Base-by-base conservation (phyloP, 30 jellyfish, hydroid and myxozoan species). In the Mastigias papua region DNA sequence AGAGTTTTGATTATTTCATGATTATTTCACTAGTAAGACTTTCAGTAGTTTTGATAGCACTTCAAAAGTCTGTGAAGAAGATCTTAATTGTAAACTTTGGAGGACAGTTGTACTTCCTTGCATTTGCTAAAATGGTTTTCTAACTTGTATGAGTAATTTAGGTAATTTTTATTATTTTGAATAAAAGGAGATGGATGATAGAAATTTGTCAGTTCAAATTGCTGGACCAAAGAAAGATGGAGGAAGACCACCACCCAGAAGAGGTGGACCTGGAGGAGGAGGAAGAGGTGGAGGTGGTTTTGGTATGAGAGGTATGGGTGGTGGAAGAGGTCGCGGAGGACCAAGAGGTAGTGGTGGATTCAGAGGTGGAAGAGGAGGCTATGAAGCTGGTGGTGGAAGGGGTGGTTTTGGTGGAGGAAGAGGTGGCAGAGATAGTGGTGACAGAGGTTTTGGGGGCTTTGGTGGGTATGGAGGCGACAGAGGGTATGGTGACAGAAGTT, bases 211-310 rank as follows among this genome's bases (percentile, higher is more conserved):
- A 17, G 94, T 85, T 23, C 93, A 89, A 51, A 62, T 80, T 25
- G 93, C 89, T 34, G 93, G 93, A 49, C 89, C 89, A 50, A 82
- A 84, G 34, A 89, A 77, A 46, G 95, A 77, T 21, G 97, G 95
- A n/a, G 94, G 82, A 15, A 32, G 94, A 34, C 26, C 88, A n/a
- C n/a, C n/a, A 49, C 89, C 89, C 31, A 82, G 76, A 23, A 89
- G 68, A 46, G 95, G 69, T 21, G 97, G 95, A n/a, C 91, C 74
- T 1, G 31, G 94, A 34, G 23, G 82, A 54, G 89, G 90, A 1
- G 90, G 94, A 32, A 78, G 97, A 34, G 91, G 91, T 42, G 87
- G 96, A 25, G 90, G 90, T 13, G 90, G 95, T 16, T 88, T 87
- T 27, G 91, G 97, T n/a, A 64, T 74, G 11, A 86, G 97, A 75